A percentile compares a stretch with the other conserved stretches of the same genome.
Evolutionary conservation across 1,140 invertebrate genomes (phyloP).

Genomic region (Pomphorhynchus laevis): DNA sequence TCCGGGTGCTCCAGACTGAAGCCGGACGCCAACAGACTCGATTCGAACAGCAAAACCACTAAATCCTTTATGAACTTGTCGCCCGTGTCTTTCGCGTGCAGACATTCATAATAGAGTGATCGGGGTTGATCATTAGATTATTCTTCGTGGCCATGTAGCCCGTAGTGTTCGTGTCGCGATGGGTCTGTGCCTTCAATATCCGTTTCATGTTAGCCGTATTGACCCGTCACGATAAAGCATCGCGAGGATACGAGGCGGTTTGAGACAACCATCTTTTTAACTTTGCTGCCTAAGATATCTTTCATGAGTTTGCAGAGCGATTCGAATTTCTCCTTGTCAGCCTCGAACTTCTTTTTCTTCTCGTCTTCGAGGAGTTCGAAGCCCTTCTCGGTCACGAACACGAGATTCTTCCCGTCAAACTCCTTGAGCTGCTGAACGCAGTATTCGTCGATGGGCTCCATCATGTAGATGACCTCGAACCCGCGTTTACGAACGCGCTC

Average conservation of each 20-base stretch:
- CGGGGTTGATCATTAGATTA: constrained; percentile 46
- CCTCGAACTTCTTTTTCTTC: constrained; percentile 70
- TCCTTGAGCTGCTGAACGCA: constrained; percentile 88
- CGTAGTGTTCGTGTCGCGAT: constrained; percentile 72
- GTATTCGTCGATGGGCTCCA: constrained; percentile 91
- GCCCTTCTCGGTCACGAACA: constrained; percentile 85
- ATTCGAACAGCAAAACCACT: constrained; percentile 19
- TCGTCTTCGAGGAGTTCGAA: constrained; percentile 49
- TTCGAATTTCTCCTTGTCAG: constrained; percentile 27
- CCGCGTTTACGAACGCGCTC: constrained; percentile 80
- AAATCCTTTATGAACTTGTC: constrained; percentile 46
- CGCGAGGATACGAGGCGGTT: constrained; percentile 67
- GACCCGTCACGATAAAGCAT: constrained; percentile 90
- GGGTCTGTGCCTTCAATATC: constrained; percentile 89
- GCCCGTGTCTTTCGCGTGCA: constrained; percentile 73
- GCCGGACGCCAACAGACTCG: constrained; percentile 19
- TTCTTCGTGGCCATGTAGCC: constrained; percentile 46
- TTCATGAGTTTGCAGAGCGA: constrained; percentile 84
- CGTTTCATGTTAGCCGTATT: constrained; percentile 98
- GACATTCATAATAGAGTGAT: constrained; percentile 61
- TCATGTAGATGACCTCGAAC: constrained; percentile 90
- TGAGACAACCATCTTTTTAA: constrained; percentile 68
- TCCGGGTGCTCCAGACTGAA: constrained; percentile 18
- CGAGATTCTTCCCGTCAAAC: constrained; percentile 68
- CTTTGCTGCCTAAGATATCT: constrained; percentile 78